Conservation (phyloP, 1,140 invertebrate genomes). For the Cecropterus lyciades region DNA sequence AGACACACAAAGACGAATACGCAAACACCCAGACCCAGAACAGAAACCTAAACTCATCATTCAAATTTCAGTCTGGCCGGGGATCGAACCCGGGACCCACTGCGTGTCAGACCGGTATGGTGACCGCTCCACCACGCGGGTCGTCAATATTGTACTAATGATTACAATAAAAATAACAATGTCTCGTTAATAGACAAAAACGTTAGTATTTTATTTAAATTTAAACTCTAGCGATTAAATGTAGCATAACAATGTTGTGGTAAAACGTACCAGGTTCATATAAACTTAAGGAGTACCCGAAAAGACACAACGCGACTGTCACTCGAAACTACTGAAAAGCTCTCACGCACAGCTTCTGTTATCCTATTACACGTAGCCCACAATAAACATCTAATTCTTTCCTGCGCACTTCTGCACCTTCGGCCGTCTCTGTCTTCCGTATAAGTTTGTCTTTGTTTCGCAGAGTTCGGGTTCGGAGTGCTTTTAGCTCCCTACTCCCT, state of each 20-base stretch:
- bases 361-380: conserved; percentile 78
- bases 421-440: conserved; percentile 48
- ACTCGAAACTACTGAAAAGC: conserved; percentile 61
- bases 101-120: too few relatives aligned
- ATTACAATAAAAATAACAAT: too few relatives aligned
- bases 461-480: conserved; percentile 62
- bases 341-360: conserved; percentile 70
- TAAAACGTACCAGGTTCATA: conserved; percentile 38
- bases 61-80: too few relatives aligned
- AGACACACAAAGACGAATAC: too few relatives aligned
- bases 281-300: conserved; percentile 38
- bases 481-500: conserved; percentile 60
- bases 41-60: too few relatives aligned
- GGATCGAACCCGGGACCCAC: too few relatives aligned
- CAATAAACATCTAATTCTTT: conserved; percentile 83
- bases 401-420: conserved; percentile 78
- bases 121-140: too few relatives aligned
- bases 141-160: too few relatives aligned
- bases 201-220: too few relatives aligned
- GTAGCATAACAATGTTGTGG: background rate
- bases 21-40: too few relatives aligned
- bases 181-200: too few relatives aligned
- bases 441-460: conserved; percentile 51
- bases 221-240: too few relatives aligned
- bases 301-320: conserved; percentile 43